Base-by-base conservation (phyloP, 2,888 invertebrate genomes). In the Allacma fusca region DNA sequence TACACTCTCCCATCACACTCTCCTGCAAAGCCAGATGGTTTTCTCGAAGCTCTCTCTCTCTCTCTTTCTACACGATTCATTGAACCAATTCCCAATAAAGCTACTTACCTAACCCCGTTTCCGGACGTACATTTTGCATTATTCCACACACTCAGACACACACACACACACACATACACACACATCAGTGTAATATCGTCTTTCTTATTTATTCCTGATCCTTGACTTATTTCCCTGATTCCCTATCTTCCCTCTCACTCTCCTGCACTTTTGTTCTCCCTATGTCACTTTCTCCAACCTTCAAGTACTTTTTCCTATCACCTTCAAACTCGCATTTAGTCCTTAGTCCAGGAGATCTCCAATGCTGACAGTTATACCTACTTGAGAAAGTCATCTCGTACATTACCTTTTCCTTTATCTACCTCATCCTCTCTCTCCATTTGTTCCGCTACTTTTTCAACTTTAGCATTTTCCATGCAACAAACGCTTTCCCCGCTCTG, bases 1-100 rank as follows among this genome's bases (percentile, higher is more conserved):
- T 62, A 34, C 34, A 73, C 62, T 64, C 26, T 50, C 16, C 62
- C 73, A 72, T 72, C 73, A 62, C 62, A 62, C 64, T 44, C 24
- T 26, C 16, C 62, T 62, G 1, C 62, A 21, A 62, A 69, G 29
- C 29, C 68, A 69, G 68, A 69, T 69, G 68, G 68, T 34, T 69
- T 69, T 43, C 29, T 65, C 19, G 9, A 34, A 50, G n/a, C 26
- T 29, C 21, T 70, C 24, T 24, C 19, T 12, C 21, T 44, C 43
- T 65, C 69, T 69, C 70, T 70, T 59, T 69, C 40, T 79, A 72
- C 75, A 75, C 80, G 78, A 80, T 80, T 80, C 80, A 80, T 80
- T 80, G 80, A 80, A 74, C 78, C 76, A 78, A 80, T 80, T 80
- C 67, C 76, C 78, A 80, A 80, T 80, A 80, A 75, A 74, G 74